Base-by-base conservation (phyloP, 2,797 vertebrate genomes). In the Knipowitschia caucasica region DNA sequence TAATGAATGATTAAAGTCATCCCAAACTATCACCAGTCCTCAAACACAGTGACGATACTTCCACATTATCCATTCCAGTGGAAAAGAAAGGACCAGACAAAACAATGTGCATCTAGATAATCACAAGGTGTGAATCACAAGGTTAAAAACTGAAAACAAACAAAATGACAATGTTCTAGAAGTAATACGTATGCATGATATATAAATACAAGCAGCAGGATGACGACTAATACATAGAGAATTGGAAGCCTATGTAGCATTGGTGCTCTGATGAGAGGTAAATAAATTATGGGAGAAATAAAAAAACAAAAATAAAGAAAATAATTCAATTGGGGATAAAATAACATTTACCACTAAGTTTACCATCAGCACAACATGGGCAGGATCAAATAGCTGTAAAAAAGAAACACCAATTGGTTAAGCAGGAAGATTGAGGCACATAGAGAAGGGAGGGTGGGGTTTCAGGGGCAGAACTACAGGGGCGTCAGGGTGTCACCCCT, bases 351-450 rank as follows among this genome's bases (percentile, higher is more conserved):
- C 96, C 96, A 98, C 95, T 98, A 98, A 98, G 95, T 97, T 99
- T 99, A 99, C 96, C 96, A 98, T 98, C 96, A 98, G 94, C 96
- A 99, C 96, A 98, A 98, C 95, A 99, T 97, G 94, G 95, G 94
- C 96, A 93, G 94, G 95, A 93, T 97, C 95, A 98, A 92, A 97
- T 94, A 83, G 92, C 96, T 98, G 96, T 96, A 98, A 99, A 98
- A 98, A 97, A 98, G 94, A 98, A 98, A 99, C 92, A 98, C 92
- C 94, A 96, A 90, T 95, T 94, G 95, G 95, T 99, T 99, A 98
- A 97, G 94, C 91, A 96, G 93, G 92, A 94, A 95, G 93, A 93
- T 93, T 92, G 73, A 95, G 92, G 92, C 91, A 88, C 90, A 92
- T 86, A 93, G 92, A 93, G 85, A 87, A 82, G 82, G 82, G 83